Base-by-base conservation (phyloP, 2,888 invertebrate genomes). In the Odontomyia ornata region DNA sequence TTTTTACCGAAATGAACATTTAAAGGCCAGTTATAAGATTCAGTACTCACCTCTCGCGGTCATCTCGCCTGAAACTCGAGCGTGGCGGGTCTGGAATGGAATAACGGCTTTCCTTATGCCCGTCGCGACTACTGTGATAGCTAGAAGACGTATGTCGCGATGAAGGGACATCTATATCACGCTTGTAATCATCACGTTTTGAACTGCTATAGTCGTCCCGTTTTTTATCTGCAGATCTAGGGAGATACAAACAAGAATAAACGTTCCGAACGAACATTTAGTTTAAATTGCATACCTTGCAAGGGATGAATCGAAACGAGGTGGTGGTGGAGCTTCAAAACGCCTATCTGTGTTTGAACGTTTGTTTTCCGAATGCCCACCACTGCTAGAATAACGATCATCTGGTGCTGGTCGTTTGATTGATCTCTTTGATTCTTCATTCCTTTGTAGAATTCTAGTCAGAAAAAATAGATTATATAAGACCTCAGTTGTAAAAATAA, bases 261-360 rank as follows among this genome's bases (percentile, higher is more conserved):
- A 21, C 43, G 43, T 2, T 15, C 18, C 13, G 52, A 52, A 21
- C 27, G 27, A 15, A n/a, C 21, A 60, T 18, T 7, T 36, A 73
- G 27, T 71, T 13, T 60, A n/a, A 1, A 21, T 43, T 21, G 77
- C 9, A 5, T 83, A 85, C 83, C 85, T 85, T n/a, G 85, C 83
- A 79, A 87, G 81, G 25, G 83, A 82, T 1, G 86, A 81, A 81
- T 87, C 87, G 80, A 87, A 87, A 77, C 86, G 82, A 5, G 87
- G 87, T 21, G 87, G 87, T 21, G 87, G 87, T 52, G 87, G 87
- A n/a, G 86, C 86, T 77, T 87, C 87, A 76, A 80, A 79, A 79
- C 86, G 85, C 9, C 83, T 82, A 52, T 81, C 80, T 13, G 82
- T 82, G 43, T 79, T 76, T n/a, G 84, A 77, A 3, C 87, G 83